phyloP scores from a whole-genome alignment of 2,113 vertebrate species.

The Himantopus leucocephalus region DNA sequence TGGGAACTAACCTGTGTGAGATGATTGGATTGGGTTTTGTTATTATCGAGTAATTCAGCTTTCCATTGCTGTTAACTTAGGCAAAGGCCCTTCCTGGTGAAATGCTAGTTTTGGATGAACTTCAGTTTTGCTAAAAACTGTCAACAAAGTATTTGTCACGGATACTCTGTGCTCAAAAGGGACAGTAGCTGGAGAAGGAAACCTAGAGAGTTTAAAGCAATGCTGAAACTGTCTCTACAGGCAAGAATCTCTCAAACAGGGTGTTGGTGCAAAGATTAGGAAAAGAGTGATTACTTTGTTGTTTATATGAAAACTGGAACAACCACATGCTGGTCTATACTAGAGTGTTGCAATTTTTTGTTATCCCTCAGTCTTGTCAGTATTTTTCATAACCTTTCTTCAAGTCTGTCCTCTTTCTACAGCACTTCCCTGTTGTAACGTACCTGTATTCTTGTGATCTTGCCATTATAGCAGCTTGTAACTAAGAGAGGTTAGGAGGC shows the following conservation, averaged over 20 bases:
- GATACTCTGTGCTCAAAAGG: background rate
- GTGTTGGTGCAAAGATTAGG: background rate
- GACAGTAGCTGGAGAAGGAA: background rate
- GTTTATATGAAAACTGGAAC: background rate
- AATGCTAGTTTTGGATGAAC: background rate
- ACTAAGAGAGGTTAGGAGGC: background rate
- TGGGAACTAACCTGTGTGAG: background rate
- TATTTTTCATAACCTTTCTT: background rate
- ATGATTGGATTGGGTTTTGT: background rate
- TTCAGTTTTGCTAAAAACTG: background rate
- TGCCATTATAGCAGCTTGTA: background rate
- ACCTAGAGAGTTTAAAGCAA: background rate
- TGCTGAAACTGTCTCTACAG: background rate
- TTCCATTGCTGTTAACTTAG: background rate
- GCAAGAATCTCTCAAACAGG: background rate
- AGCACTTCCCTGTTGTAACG: background rate
- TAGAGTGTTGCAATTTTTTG: background rate
- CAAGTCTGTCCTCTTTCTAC: background rate
- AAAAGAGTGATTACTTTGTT: background rate
- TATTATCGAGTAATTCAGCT: background rate
- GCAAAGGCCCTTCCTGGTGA: background rate
- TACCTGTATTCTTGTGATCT: background rate
- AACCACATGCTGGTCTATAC: background rate
- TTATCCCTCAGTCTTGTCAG: background rate
- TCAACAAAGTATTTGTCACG: background rate